A percentile compares a stretch with the other conserved stretches of the same genome.
phyloP scores from a whole-genome alignment of 2,113 vertebrate species.

The Gopherus flavomarginatus region DNA sequence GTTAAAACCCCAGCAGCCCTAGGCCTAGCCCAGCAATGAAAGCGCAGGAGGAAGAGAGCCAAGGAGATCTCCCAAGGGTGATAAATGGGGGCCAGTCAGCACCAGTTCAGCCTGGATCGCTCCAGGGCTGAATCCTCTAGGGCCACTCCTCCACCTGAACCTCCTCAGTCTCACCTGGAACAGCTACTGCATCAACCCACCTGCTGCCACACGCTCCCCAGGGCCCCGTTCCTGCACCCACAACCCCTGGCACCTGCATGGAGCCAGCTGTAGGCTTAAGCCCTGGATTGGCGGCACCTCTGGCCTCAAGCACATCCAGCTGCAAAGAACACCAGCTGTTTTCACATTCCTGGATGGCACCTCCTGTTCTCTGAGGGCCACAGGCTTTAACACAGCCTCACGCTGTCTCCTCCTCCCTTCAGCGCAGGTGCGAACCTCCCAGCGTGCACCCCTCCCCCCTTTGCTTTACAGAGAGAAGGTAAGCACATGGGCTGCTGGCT shows the following conservation, averaged over 20 bases:
- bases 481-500: too few relatives aligned
- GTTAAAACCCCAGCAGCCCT: neutral
- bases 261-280: neutral
- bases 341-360: neutral
- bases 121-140: neutral
- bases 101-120: neutral
- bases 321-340: neutral
- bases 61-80: neutral
- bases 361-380: neutral
- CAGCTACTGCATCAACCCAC: neutral
- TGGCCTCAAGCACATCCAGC: neutral
- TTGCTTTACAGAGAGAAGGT: too few relatives aligned
- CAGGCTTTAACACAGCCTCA: neutral
- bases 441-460: too few relatives aligned
- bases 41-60: neutral
- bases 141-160: neutral
- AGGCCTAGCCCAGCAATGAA: neutral
- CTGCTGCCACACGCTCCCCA: fast-evolving
- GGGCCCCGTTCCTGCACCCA: fast-evolving
- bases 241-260: neutral
- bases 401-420: neutral
- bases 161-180: neutral
- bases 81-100: neutral
- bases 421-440: neutral
- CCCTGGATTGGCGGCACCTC: fast-evolving